Percentiles rank a stretch among this genome's conserved stretches.
Evolutionary conservation across 2,888 invertebrate species (phyloP).

Genomic region (Tetropium fuscum): DNA sequence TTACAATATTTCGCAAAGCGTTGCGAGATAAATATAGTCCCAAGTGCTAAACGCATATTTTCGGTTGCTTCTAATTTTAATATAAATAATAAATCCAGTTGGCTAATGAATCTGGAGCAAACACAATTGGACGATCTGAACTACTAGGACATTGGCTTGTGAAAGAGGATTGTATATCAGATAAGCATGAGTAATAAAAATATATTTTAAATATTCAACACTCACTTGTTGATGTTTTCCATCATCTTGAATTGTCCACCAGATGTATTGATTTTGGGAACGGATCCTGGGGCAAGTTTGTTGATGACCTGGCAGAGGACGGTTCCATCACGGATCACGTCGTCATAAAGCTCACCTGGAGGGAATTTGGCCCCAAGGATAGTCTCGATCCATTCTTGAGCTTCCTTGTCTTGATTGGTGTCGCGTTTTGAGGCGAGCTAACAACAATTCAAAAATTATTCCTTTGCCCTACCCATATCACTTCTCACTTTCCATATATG

Average conservation of each 20-base stretch:
- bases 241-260: conserved; percentile 99
- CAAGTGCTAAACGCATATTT: conserved; percentile 24
- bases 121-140: too few relatives aligned
- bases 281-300: conserved; percentile 88
- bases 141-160: too few relatives aligned
- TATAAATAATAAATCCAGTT: conserved; percentile 10
- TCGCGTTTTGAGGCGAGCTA: conserved; percentile 88
- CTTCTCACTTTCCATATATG: too few relatives aligned
- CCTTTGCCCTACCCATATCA: too few relatives aligned
- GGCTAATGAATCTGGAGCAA: not conserved
- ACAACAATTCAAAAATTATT: too few relatives aligned
- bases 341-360: conserved; percentile 83
- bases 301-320: conserved; percentile 96
- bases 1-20: conserved; percentile 39
- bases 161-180: too few relatives aligned
- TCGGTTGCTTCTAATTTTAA: conserved; percentile 25
- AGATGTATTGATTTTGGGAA: conserved; percentile 91
- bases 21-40: conserved; percentile 31
- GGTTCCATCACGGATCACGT: conserved; percentile 91
- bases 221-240: conserved; percentile 98
- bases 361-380: conserved; percentile 92
- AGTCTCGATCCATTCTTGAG: conserved; percentile 92
- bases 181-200: not conserved
- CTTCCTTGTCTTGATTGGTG: conserved; percentile 85
- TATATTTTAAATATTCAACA: not conserved